These are phyloP conservation scores for Chitala chitala DNA, from an alignment of 2,113 vertebrate genomes.

Conservation along the genomic window DNA sequence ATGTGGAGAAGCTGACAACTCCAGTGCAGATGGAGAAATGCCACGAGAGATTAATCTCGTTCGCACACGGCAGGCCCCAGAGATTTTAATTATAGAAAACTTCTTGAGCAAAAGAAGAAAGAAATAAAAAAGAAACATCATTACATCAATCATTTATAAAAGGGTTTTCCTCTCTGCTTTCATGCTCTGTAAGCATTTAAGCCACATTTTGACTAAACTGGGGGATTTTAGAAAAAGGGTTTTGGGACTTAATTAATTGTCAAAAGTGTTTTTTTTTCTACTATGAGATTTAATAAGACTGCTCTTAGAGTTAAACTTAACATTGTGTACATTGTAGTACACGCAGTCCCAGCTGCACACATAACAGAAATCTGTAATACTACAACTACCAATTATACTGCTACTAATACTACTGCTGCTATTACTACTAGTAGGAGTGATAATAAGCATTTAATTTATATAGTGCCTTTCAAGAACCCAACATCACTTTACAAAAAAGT, in stretches of 20 bases:
- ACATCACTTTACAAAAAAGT: too few species aligned
- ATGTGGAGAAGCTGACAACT: conserved; percentile 65
- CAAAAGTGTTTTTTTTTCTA: conserved; percentile 53
- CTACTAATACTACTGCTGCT: too few species aligned
- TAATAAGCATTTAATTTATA: too few species aligned
- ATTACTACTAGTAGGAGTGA: too few species aligned
- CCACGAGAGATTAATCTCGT: conserved; percentile 68
- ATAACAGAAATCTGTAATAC: too few species aligned
- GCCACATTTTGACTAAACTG: conserved; percentile 34
- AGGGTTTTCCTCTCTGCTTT: conserved; percentile 19
- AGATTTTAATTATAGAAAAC: conserved; percentile 54
- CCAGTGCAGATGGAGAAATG: conserved; percentile 65
- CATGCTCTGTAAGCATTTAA: conserved; percentile 28
- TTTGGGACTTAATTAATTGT: conserved; percentile 58
- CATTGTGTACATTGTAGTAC: background rate
- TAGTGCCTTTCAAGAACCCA: too few species aligned
- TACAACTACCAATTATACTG: too few species aligned
- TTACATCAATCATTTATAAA: conserved; percentile 41
- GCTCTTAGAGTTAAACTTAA: conserved; percentile 56
- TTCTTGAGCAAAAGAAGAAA: conserved; percentile 32
- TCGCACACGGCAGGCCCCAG: conserved; percentile 56
- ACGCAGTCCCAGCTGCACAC: too few species aligned
- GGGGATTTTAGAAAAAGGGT: conserved; percentile 32
- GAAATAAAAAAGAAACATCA: conserved; percentile 30
- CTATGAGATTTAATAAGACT: conserved; percentile 50